Evolutionary conservation across 2,797 vertebrate species (phyloP).

Genomic region (Lagorchestes hirsutus): DNA sequence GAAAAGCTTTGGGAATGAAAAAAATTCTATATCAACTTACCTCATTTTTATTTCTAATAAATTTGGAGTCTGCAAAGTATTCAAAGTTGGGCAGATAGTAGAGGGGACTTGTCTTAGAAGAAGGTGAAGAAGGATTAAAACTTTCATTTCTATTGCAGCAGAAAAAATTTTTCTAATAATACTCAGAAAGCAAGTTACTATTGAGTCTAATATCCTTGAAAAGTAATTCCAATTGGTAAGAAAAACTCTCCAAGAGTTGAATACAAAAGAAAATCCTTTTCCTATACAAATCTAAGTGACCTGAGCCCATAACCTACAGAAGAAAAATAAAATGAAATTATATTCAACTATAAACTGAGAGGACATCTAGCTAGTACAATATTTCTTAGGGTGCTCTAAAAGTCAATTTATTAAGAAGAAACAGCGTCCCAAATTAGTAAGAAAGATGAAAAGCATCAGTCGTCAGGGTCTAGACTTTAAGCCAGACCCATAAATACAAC

Average conservation of each 20-base stretch:
- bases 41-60: slow-evolving; percentile 62
- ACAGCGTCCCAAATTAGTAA: slow-evolving; percentile 44
- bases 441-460: slow-evolving; percentile 22
- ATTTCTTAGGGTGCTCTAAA: slow-evolving; percentile 33
- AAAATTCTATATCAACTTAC: slow-evolving; percentile 31
- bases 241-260: not conserved
- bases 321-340: slow-evolving; percentile 45
- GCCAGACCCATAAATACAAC: not conserved
- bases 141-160: slow-evolving; percentile 26
- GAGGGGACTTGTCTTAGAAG: not conserved
- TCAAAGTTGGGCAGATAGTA: slow-evolving; percentile 23
- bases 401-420: slow-evolving; percentile 28
- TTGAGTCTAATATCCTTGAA: slow-evolving; percentile 5
- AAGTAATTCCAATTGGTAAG: slow-evolving; percentile 38
- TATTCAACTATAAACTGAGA: slow-evolving; percentile 40
- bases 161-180: slow-evolving; percentile 30
- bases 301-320: slow-evolving; percentile 25
- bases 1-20: slow-evolving; percentile 34
- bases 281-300: slow-evolving; percentile 30
- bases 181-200: slow-evolving; percentile 28
- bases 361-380: slow-evolving; percentile 7
- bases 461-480: not conserved
- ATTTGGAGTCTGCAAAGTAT: slow-evolving; percentile 27
- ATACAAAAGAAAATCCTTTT: slow-evolving; percentile 44
- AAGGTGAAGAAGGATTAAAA: not conserved